These are phyloP conservation scores for Halcyon chelicuti DNA, from an alignment of 2,797 vertebrate genomes.

Conservation along the genomic window DNA sequence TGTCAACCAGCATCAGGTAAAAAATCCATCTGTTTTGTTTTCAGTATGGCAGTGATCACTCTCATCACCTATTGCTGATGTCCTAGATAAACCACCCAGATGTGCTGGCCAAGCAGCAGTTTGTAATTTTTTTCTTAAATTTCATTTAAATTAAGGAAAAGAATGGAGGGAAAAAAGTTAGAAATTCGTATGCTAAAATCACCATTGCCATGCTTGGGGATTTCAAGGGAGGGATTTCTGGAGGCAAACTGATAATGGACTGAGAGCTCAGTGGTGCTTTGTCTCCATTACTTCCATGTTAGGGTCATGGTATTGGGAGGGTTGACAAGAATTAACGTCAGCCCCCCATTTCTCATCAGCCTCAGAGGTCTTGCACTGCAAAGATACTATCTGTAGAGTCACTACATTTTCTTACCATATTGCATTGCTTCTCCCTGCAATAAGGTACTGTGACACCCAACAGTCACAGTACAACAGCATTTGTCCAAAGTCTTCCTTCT, in stretches of 20 bases:
- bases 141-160: not conserved
- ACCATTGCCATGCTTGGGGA: not conserved
- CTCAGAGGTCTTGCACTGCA: not conserved
- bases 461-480: not conserved
- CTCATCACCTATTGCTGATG: not conserved
- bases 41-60: not conserved
- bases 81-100: not conserved
- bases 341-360: not conserved
- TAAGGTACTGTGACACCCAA: not conserved
- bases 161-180: not conserved
- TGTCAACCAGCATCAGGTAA: not conserved
- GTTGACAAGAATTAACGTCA: fast-evolving
- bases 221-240: not conserved
- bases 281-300: not conserved
- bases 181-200: not conserved
- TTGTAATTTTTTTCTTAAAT: not conserved
- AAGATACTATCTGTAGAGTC: not conserved
- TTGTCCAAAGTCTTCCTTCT: not conserved
- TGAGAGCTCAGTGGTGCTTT: not conserved
- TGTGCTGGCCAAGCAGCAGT: not conserved
- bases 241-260: not conserved
- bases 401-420: not conserved
- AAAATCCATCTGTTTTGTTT: not conserved
- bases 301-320: not conserved
- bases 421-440: not conserved